Percentiles rank a stretch among this genome's conserved stretches.
These are phyloP conservation scores for Anagrus nilaparvatae DNA, from an alignment of 1,140 invertebrate genomes.

Conservation along the genomic window DNA sequence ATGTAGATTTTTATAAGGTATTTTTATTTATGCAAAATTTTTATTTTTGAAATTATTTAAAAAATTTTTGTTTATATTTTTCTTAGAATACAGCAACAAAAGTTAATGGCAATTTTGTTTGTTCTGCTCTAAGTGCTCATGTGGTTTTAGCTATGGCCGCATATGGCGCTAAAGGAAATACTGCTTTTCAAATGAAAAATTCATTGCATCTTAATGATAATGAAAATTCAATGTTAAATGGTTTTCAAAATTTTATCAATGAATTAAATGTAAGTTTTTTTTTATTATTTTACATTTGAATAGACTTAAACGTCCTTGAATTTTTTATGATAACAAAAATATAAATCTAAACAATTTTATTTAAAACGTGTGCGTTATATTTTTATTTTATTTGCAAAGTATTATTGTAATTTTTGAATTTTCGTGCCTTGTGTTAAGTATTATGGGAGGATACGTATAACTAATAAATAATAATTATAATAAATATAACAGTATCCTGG, in stretches of 20 bases:
- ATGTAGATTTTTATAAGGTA: conserved; percentile 6
- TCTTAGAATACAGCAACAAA: conserved; percentile 15
- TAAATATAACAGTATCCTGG: too few relatives aligned
- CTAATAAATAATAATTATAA: too few relatives aligned
- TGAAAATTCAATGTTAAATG: background rate
- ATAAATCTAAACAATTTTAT: too few relatives aligned
- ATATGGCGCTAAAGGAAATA: conserved; percentile 20
- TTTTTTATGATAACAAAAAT: too few relatives aligned
- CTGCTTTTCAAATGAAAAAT: conserved; percentile 6
- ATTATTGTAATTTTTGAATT: too few relatives aligned
- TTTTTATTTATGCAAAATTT: background rate
- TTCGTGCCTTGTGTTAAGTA: too few relatives aligned
- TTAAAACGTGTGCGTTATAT: too few relatives aligned
- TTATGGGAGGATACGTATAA: too few relatives aligned
- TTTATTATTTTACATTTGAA: too few relatives aligned
- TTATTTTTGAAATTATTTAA: background rate
- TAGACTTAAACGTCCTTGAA: too few relatives aligned
- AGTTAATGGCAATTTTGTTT: conserved; percentile 18
- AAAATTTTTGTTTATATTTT: background rate
- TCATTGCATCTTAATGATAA: background rate
- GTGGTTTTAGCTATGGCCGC: conserved; percentile 24
- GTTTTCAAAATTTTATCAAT: background rate
- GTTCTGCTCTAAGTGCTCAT: conserved; percentile 30
- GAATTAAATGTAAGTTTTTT: background rate
- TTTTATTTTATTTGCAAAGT: too few relatives aligned